Percentiles rank a stretch among this genome's conserved stretches.
These are phyloP conservation scores for Numenius arquata DNA, from an alignment of 2,113 vertebrate species.

Conservation along the genomic window DNA sequence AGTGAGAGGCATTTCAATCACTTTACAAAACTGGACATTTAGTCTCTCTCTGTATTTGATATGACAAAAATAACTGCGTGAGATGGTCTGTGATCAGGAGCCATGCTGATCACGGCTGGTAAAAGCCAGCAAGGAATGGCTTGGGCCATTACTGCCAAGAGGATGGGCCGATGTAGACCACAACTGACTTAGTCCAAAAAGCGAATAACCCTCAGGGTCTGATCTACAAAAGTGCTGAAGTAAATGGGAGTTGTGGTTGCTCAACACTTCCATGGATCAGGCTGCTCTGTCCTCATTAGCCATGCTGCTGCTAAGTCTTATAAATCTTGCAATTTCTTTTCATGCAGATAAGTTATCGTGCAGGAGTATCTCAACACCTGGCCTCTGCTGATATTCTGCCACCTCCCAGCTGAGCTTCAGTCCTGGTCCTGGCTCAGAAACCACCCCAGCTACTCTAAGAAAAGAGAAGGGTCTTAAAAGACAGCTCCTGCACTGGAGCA, in stretches of 20 bases:
- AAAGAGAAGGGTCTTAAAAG: background rate
- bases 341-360: background rate
- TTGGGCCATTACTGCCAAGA: background rate
- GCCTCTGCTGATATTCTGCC: background rate
- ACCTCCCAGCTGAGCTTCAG: background rate
- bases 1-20: background rate
- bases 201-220: background rate
- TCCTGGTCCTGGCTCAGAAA: background rate
- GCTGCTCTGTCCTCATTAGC: background rate
- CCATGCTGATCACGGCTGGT: background rate
- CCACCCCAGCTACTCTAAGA: background rate
- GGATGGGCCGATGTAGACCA: background rate
- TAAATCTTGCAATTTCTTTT: background rate
- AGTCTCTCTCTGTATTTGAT: background rate
- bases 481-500: background rate
- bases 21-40: background rate
- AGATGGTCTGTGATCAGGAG: background rate
- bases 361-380: background rate
- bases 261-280: background rate
- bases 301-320: background rate
- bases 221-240: constrained; percentile 4
- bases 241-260: background rate
- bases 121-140: background rate
- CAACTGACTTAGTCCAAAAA: background rate
- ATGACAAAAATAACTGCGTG: background rate